Conservation (phyloP, 2,113 vertebrate genomes). For the Laticauda colubrina region DNA sequence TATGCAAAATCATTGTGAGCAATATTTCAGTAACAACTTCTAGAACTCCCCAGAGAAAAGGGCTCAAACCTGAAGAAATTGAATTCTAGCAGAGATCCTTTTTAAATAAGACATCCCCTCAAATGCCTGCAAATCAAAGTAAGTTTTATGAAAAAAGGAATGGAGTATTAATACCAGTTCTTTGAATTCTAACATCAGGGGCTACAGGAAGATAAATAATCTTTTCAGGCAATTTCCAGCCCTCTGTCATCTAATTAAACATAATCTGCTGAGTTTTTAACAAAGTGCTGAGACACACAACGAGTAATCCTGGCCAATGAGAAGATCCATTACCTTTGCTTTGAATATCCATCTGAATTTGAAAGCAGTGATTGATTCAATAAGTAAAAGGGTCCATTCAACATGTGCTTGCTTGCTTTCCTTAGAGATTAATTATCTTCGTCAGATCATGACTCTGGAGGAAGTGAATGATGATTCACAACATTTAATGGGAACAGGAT, state of each 20-base stretch:
- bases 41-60: not conserved
- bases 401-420: not conserved
- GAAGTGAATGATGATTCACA: not conserved
- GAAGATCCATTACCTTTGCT: conserved; percentile 12
- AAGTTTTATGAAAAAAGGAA: not conserved
- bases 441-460: not conserved
- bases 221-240: not conserved
- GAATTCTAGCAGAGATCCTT: not conserved
- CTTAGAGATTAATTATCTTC: conserved; percentile 6
- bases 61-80: not conserved
- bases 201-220: not conserved
- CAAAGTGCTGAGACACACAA: not conserved
- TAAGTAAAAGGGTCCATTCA: conserved; percentile 10
- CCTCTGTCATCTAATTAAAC: conserved; percentile 1
- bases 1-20: not conserved
- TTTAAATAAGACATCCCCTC: not conserved
- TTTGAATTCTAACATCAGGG: not conserved
- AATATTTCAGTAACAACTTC: not conserved
- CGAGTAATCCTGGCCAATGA: not conserved
- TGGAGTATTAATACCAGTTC: not conserved
- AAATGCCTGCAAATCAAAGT: not conserved
- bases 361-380: conserved; percentile 9
- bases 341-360: not conserved
- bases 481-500: conserved; percentile 4
- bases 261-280: conserved; percentile 9